These are phyloP conservation scores for Caenorhabditis sp. DNA, from an alignment of 2,888 invertebrate genomes.

Conservation along the genomic window DNA sequence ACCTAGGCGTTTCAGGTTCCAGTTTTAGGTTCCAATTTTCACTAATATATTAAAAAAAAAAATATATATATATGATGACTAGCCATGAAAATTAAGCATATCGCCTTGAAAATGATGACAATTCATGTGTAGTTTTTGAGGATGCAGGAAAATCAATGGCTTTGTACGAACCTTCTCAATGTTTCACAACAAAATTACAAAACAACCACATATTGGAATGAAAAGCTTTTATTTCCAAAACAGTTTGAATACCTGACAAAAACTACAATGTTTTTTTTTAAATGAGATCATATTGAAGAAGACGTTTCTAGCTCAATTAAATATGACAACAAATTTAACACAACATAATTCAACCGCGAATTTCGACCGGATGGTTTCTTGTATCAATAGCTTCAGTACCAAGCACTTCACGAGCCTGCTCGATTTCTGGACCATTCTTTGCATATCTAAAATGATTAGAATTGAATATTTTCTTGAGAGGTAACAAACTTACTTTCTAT, in stretches of 20 bases:
- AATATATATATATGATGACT: too few species aligned
- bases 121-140: too few species aligned
- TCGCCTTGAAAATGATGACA: too few species aligned
- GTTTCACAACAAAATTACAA: too few species aligned
- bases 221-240: not conserved
- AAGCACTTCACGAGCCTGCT: conserved; percentile 22
- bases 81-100: too few species aligned
- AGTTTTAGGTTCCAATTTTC: too few species aligned
- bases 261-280: not conserved
- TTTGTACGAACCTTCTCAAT: too few species aligned
- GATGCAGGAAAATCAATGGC: too few species aligned
- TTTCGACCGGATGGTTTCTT: conserved; percentile 22
- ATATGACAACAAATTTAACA: not conserved
- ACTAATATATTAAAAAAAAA: too few species aligned
- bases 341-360: conserved; percentile 13
- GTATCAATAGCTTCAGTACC: conserved; percentile 30
- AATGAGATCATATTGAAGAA: not conserved
- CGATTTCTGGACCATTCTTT: conserved; percentile 24
- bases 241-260: not conserved
- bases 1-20: too few species aligned
- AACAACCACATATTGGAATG: not conserved
- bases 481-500: conserved; percentile 5
- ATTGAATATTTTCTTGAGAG: not conserved
- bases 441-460: conserved; percentile 5
- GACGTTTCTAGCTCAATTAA: not conserved